phyloP scores from a whole-genome alignment of 2,888 invertebrate species.

The Zaprionus obscuricornis region DNA sequence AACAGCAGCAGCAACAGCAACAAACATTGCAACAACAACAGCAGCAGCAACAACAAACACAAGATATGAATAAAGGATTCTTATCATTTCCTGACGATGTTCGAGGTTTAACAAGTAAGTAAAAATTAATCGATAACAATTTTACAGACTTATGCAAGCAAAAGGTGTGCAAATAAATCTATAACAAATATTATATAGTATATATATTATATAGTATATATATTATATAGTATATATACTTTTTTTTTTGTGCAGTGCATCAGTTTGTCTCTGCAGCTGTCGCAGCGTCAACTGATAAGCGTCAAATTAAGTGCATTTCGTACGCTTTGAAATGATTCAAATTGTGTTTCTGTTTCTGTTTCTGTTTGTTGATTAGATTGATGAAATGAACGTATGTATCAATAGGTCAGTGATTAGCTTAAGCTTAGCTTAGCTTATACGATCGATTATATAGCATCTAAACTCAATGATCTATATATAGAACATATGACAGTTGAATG shows the following conservation, averaged over 20 bases:
- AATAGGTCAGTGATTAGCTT: no score
- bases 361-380: conserved; percentile 1
- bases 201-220: no score
- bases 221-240: no score
- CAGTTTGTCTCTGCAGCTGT: no score
- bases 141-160: conserved; percentile 21
- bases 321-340: conserved; percentile 3
- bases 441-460: no score
- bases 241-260: not conserved
- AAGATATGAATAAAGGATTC: conserved; percentile 97
- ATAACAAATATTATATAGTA: conserved; percentile 11
- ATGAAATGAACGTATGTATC: no score
- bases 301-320: not conserved
- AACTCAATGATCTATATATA: no score
- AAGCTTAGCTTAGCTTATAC: no score
- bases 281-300: conserved; percentile 8
- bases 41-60: conserved; percentile 85
- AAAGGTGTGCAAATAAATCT: conserved; percentile 2
- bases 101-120: conserved; percentile 93
- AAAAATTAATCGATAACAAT: conserved; percentile 33
- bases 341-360: no score
- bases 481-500: no score
- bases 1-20: conserved; percentile 40
- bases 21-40: conserved; percentile 49
- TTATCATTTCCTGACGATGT: conserved; percentile 94